These are phyloP conservation scores for Harmothoe impar DNA, from an alignment of 2,888 invertebrate genomes.

Conservation along the genomic window DNA sequence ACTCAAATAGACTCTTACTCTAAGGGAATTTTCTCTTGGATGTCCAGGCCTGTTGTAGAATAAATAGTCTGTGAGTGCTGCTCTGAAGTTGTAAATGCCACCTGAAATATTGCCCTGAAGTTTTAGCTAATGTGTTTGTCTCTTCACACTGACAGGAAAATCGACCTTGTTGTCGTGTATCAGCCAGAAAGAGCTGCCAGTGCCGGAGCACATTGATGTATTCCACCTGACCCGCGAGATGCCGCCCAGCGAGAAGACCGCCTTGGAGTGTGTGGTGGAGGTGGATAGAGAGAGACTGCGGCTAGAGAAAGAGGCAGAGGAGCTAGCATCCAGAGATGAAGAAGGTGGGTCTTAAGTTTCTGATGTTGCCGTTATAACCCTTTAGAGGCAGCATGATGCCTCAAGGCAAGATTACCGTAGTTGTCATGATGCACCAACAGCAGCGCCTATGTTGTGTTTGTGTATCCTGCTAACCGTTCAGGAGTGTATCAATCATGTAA, in stretches of 20 bases:
- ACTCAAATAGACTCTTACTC: too few species aligned
- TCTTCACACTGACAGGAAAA: slow-evolving; percentile 87
- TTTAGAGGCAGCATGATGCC: too few species aligned
- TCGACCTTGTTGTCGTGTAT: slow-evolving; percentile 95
- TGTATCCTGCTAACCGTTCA: not conserved
- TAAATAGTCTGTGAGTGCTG: too few species aligned
- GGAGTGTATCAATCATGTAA: too few species aligned
- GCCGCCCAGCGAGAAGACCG: slow-evolving; percentile 98
- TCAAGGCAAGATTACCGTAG: too few species aligned
- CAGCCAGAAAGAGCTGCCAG: slow-evolving; percentile 95
- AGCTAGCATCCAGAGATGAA: slow-evolving; percentile 92
- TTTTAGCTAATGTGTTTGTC: too few species aligned
- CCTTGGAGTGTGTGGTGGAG: slow-evolving; percentile 98
- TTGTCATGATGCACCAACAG: not conserved
- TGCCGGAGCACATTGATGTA: slow-evolving; percentile 98
- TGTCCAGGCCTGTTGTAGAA: not conserved
- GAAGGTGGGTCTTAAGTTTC: slow-evolving; percentile 91
- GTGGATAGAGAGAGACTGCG: slow-evolving; percentile 96
- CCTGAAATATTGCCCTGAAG: too few species aligned
- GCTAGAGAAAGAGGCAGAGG: slow-evolving; percentile 95
- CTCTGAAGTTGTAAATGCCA: too few species aligned
- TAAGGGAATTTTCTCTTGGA: not conserved
- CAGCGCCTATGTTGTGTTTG: not conserved
- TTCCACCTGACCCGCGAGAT: slow-evolving; percentile 98
- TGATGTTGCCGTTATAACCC: too few species aligned